phyloP scores from a whole-genome alignment of 2,797 vertebrate genomes.

The Acipenser ruthenus region DNA sequence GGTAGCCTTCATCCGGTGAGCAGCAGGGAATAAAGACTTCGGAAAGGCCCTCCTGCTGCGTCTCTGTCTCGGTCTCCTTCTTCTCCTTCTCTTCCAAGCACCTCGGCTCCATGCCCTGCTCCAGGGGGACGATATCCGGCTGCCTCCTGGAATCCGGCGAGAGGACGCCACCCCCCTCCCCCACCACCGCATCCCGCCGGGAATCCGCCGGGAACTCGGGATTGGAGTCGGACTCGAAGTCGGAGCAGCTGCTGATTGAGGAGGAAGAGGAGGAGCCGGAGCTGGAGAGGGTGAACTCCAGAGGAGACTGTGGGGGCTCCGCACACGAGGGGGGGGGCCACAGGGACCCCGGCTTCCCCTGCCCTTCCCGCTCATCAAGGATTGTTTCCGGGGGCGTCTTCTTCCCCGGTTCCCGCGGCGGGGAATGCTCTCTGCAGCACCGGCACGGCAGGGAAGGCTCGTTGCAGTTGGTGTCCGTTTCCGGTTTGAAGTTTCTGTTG shows the following conservation, averaged over 20 bases:
- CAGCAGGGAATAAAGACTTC: conserved; percentile 35
- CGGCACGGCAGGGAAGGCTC: conserved; percentile 77
- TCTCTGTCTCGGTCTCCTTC: not conserved
- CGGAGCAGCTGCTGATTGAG: conserved; percentile 89
- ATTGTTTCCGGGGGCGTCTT: conserved; percentile 22
- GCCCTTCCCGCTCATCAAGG: conserved; percentile 11
- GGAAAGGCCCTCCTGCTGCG: conserved; percentile 15
- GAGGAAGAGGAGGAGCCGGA: conserved; percentile 79
- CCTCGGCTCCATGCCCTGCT: conserved; percentile 20
- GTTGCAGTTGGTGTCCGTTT: conserved; percentile 82
- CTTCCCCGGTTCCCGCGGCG: conserved; percentile 20
- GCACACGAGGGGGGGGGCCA: conserved; percentile 59
- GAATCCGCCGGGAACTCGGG: conserved; percentile 52
- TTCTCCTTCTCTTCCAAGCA: not conserved
- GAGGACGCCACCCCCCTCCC: conserved; percentile 34
- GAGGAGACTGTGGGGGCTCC: conserved; percentile 60
- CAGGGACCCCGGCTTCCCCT: conserved; percentile 20
- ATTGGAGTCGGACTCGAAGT: conserved; percentile 79
- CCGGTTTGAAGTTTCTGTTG: conserved; percentile 36
- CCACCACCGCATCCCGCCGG: conserved; percentile 17
- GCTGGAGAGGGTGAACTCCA: conserved; percentile 63
- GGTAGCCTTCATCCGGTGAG: conserved; percentile 70
- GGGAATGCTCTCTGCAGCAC: conserved; percentile 73
- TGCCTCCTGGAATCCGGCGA: conserved; percentile 32
- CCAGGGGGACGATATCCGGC: conserved; percentile 36